A percentile compares a stretch with the other conserved stretches of the same genome.
phyloP scores from a whole-genome alignment of 2,797 vertebrate species.

The Rhinophrynus dorsalis region DNA sequence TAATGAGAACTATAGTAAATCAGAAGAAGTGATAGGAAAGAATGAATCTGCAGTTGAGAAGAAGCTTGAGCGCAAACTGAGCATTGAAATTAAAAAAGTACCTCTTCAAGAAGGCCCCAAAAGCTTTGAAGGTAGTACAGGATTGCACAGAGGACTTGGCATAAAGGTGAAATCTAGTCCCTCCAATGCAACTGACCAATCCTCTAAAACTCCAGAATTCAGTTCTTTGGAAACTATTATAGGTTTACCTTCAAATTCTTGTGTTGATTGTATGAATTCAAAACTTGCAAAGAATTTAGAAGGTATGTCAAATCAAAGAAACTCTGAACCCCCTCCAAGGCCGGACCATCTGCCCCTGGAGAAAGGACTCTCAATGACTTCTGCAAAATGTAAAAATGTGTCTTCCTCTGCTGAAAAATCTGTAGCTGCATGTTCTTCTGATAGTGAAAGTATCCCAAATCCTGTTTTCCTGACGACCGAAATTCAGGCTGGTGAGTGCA shows the following conservation, averaged over 20 bases:
- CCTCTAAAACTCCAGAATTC: slow-evolving; percentile 64
- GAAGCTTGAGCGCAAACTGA: slow-evolving; percentile 87
- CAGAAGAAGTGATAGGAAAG: slow-evolving; percentile 66
- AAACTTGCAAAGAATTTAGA: slow-evolving; percentile 54
- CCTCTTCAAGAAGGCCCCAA: slow-evolving; percentile 90
- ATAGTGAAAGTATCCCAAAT: slow-evolving; percentile 65
- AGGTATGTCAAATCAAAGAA: slow-evolving; percentile 54
- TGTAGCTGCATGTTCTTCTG: slow-evolving; percentile 59
- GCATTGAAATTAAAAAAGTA: slow-evolving; percentile 95
- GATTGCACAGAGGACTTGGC: slow-evolving; percentile 82
- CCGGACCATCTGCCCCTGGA: slow-evolving; percentile 88
- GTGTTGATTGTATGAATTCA: slow-evolving; percentile 60
- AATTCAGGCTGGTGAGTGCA: slow-evolving; percentile 38
- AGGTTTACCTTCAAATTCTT: slow-evolving; percentile 66
- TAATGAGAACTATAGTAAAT: slow-evolving; percentile 88
- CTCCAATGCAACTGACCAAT: slow-evolving; percentile 63
- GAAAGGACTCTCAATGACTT: slow-evolving; percentile 72
- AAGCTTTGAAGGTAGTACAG: slow-evolving; percentile 83
- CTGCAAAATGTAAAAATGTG: slow-evolving; percentile 36
- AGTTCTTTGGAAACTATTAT: slow-evolving; percentile 77
- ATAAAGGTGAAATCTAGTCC: slow-evolving; percentile 79
- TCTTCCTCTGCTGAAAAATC: slow-evolving; percentile 62
- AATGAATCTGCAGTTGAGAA: slow-evolving; percentile 66
- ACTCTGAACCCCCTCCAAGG: slow-evolving; percentile 66
- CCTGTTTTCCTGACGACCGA: slow-evolving; percentile 57